Evolutionary conservation across 1,140 invertebrate genomes (phyloP), one percentile per base, ranked within the genome.

Genomic region (Orchestia grillus): DNA sequence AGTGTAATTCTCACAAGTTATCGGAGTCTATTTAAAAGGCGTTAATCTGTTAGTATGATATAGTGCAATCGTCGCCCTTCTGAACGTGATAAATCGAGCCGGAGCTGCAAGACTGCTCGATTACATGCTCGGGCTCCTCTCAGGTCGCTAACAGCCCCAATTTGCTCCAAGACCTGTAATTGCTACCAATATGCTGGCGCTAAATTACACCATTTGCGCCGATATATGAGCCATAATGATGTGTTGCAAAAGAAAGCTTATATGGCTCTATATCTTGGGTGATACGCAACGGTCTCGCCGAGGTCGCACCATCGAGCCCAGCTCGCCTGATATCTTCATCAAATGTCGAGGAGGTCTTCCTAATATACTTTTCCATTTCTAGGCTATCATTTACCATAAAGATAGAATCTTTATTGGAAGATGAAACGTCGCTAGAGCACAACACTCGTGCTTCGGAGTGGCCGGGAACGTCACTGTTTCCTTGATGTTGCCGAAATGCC

Each of bases 131-230:
- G 92, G 44, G 44, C 92, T 47, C 92, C 92, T 94, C 92, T 47
- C 92, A 36, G 92, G 41, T 44, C 44, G 92, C 92, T 94, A 94
- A 94, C 92, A 94, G 92, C 43, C 43, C 92, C 92, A 94, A 94
- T 94, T 94, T 94, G 92, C 92, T 94, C 92, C 6, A 42, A 94
- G 92, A 94, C 92, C 92, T 94, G 92, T 94, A 94, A 94, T 94
- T 94, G 92, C 92, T 94, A 94, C 92, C 92, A 94, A 94, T 94
- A 94, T 94, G 92, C 92, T 94, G 92, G 92, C 92, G 92, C 92
- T 94, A 94, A 94, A 94, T 94, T 94, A 47, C 92, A 94, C 92
- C 92, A 94, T 47, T 94, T 94, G 92, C 92, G 44, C 92, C 92
- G 92, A 94, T 94, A 94, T 94, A 94, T 94, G 92, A 94, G 43